A percentile compares a stretch with the other conserved stretches of the same genome.
These are phyloP conservation scores for Eugnorisma glareosa DNA, from an alignment of 2,888 invertebrate genomes.

Conservation along the genomic window DNA sequence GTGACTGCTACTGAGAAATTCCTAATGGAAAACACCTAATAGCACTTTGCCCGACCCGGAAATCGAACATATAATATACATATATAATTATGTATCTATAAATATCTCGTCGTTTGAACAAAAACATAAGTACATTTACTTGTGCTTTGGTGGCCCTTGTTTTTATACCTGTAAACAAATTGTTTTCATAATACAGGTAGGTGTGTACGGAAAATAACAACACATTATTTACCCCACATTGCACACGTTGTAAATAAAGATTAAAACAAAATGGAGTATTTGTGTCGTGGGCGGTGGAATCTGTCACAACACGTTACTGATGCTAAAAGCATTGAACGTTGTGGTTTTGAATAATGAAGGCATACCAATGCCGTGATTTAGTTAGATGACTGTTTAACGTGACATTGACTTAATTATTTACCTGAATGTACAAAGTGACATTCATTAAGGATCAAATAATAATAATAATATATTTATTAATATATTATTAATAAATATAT, in stretches of 20 bases:
- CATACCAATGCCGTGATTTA: background rate
- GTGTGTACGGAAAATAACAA: background rate
- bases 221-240: background rate
- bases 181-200: background rate
- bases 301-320: constrained; percentile 33
- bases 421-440: background rate
- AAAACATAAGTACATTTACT: background rate
- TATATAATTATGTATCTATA: too few species aligned
- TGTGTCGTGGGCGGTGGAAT: background rate
- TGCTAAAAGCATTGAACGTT: background rate
- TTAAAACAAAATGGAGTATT: constrained; percentile 14
- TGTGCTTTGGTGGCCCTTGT: background rate
- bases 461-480: too few species aligned
- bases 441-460: too few species aligned
- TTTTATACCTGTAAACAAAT: background rate
- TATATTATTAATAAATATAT: too few species aligned
- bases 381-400: background rate
- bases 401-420: background rate
- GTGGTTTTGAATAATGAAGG: background rate
- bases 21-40: too few species aligned
- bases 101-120: too few species aligned
- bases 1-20: too few species aligned
- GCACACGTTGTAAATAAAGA: background rate
- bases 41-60: too few species aligned
- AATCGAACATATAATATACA: too few species aligned